These are phyloP conservation scores for Cottoperca gobio DNA, from an alignment of 2,797 vertebrate species.

Conservation along the genomic window DNA sequence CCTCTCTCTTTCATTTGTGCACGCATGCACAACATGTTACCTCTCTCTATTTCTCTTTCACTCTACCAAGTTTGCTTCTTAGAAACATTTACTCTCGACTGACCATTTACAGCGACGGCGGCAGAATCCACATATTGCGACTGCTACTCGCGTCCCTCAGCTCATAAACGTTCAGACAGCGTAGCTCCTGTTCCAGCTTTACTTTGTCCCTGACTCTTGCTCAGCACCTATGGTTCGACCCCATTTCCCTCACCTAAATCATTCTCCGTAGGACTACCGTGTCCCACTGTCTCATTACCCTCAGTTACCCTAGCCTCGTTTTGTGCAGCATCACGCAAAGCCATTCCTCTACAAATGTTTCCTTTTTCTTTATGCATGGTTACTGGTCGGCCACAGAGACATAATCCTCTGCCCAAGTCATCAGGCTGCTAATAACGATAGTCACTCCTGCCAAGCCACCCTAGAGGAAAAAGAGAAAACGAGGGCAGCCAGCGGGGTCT, in stretches of 20 bases:
- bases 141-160: constrained; percentile 40
- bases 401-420: constrained; percentile 55
- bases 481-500: constrained; percentile 14
- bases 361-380: constrained; percentile 39
- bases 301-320: constrained; percentile 38
- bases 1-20: constrained; percentile 6
- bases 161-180: constrained; percentile 47
- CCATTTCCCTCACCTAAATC: constrained; percentile 43
- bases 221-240: constrained; percentile 44
- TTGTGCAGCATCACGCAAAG: constrained; percentile 25
- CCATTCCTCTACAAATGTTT: constrained; percentile 43
- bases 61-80: constrained; percentile 23
- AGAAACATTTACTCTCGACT: too few species aligned
- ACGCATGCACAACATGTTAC: constrained; percentile 4
- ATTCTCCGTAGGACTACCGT: constrained; percentile 11
- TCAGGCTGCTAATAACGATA: constrained; percentile 48
- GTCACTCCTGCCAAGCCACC: constrained; percentile 53
- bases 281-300: constrained; percentile 48
- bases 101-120: constrained; percentile 35
- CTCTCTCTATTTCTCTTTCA: neutral
- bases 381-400: constrained; percentile 34
- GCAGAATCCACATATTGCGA: constrained; percentile 51
- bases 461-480: constrained; percentile 1
- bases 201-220: constrained; percentile 34
- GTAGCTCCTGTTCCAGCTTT: constrained; percentile 26